Base-by-base conservation (phyloP, 2,797 vertebrate genomes). In the Onychomys arenicola region DNA sequence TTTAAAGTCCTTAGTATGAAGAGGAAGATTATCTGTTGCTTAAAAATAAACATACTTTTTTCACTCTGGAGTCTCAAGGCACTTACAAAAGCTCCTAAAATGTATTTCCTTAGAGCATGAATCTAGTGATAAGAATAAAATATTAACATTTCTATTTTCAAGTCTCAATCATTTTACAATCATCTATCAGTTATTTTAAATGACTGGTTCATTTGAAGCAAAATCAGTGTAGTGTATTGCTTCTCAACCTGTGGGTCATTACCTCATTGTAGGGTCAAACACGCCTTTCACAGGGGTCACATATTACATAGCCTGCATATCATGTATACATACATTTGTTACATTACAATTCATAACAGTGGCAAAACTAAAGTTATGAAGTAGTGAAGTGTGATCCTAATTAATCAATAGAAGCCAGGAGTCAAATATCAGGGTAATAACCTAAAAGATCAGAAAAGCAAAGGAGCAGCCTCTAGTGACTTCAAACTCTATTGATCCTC, bases 71-170 rank as follows among this genome's bases (percentile, higher is more conserved):
- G 91, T 77, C 59, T 92, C 96, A 95, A 97, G 52, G 8, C 46
- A 59, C 78, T 94, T 83, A 9, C 29, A 87, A 67, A 52, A 96
- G 71, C 52, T 94, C 97, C 13, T 92, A 95, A 86, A 82, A 82
- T 43, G n/a, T 93, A 86, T 97, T 97, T 96, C 95, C 57, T 29
- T 81, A 92, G 19, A 12, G 92, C 5, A 81, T 82, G 89, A 86
- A 90, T 46, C 49, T 95, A 78, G 69, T 52, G 40, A 96, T 82
- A 5, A 73, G 76, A 78, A 69, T 52, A 52, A 34, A 55, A 87
- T 96, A 16, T 46, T 23, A 73, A 10, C 5, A 76, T 87, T 96
- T 93, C 59, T 89, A 80, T 89, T 92, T 93, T 95, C 87, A 98
- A 96, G 86, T 90, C 95, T 86, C 49, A 49, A 23, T 84, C 77